These are phyloP conservation scores for Hipparchia semele DNA, from an alignment of 2,888 invertebrate genomes.

Conservation along the genomic window DNA sequence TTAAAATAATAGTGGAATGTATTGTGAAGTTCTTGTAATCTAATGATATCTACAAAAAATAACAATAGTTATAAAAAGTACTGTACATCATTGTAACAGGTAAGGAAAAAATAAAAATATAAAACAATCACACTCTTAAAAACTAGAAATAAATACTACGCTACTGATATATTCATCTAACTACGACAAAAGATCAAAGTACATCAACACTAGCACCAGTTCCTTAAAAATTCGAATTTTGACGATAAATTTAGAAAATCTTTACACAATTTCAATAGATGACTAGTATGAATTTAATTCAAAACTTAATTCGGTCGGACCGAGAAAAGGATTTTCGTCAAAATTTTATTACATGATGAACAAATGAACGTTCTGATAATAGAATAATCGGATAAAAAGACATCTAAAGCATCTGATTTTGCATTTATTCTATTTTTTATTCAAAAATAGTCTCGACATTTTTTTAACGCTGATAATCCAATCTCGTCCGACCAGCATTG, in stretches of 20 bases:
- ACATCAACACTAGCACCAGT: conserved; percentile 54
- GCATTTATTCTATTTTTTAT: no score
- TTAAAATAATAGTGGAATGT: conserved; percentile 55
- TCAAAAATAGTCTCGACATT: background rate
- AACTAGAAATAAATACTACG: conserved; percentile 29
- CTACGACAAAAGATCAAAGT: conserved; percentile 41
- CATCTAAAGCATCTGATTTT: background rate
- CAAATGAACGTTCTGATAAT: background rate
- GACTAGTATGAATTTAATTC: conserved; percentile 55
- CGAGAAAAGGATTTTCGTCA: conserved; percentile 2
- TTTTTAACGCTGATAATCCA: background rate
- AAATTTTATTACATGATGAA: background rate
- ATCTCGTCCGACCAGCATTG: conserved; percentile 23
- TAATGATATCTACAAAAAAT: conserved; percentile 44
- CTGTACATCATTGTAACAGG: conserved; percentile 44
- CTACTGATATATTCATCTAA: conserved; percentile 33
- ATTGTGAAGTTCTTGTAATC: conserved; percentile 47
- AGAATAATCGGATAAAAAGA: background rate
- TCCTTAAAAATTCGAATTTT: conserved; percentile 46
- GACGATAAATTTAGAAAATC: conserved; percentile 40
- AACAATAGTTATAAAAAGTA: conserved; percentile 43
- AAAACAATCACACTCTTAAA: conserved; percentile 42
- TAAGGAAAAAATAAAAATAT: conserved; percentile 35
- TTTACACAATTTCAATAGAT: conserved; percentile 49
- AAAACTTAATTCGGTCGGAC: conserved; percentile 30